A percentile compares a stretch with the other conserved stretches of the same genome.
These are phyloP conservation scores for Ennomos quercinarius DNA, from an alignment of 2,888 invertebrate genomes.

Conservation along the genomic window DNA sequence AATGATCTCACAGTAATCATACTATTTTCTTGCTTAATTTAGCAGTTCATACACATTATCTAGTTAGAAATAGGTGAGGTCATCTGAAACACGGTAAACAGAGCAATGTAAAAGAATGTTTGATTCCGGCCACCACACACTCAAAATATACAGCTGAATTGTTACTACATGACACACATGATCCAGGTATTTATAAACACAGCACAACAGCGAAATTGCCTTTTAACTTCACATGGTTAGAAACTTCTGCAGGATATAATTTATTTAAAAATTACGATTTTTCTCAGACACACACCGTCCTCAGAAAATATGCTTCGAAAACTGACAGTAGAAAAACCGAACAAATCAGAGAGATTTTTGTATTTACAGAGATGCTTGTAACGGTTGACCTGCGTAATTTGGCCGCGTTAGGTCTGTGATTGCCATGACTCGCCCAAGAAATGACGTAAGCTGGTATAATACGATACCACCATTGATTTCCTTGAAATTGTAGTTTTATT, in stretches of 20 bases:
- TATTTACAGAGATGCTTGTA: conserved; percentile 4
- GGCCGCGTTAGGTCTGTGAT: conserved; percentile 53
- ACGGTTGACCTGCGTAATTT: conserved; percentile 45
- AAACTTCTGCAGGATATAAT: conserved; percentile 17
- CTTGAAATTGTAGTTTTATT: conserved; percentile 19
- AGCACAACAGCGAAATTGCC: conserved; percentile 48
- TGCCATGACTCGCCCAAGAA: conserved; percentile 53
- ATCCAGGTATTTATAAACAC: conserved; percentile 41
- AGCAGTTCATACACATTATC: conserved; percentile 14
- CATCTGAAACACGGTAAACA: conserved; percentile 47
- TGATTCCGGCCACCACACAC: conserved; percentile 1
- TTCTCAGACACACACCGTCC: conserved; percentile 53
- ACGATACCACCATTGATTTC: conserved; percentile 22
- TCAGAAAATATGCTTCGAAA: conserved; percentile 57
- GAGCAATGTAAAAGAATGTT: conserved; percentile 19
- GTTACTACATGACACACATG: conserved; percentile 17
- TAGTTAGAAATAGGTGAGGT: conserved; percentile 56
- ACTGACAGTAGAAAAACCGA: conserved; percentile 51
- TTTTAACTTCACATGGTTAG: conserved; percentile 1
- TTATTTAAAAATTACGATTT: conserved; percentile 38
- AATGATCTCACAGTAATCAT: too few species aligned
- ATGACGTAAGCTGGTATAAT: conserved; percentile 26
- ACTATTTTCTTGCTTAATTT: neutral
- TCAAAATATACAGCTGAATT: neutral
- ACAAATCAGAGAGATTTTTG: conserved; percentile 36